Evolutionary conservation across 2,113 vertebrate species (phyloP).

Genomic region (Oreochromis niloticus): DNA sequence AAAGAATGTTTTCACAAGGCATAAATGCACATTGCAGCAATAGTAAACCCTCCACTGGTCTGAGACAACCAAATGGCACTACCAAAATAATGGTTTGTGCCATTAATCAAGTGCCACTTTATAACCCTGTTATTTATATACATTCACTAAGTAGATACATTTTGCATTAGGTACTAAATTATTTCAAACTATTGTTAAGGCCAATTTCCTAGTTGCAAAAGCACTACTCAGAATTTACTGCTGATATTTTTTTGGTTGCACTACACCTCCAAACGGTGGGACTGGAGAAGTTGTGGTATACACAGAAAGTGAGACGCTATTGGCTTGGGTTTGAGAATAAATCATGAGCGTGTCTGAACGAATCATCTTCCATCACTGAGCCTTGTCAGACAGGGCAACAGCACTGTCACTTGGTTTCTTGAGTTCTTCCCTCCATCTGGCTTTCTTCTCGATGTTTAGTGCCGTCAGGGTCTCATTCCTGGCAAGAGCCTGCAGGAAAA

Average conservation of each 20-base stretch:
- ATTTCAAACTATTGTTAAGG: background rate
- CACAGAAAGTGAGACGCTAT: background rate
- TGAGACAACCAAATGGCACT: background rate
- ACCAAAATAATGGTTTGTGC: background rate
- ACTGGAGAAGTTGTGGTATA: background rate
- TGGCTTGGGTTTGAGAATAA: background rate
- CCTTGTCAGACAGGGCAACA: slow-evolving; percentile 16
- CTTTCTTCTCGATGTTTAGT: slow-evolving; percentile 83
- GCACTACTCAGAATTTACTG: background rate
- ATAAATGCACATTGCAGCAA: background rate
- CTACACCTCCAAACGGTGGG: background rate
- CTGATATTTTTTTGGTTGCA: background rate
- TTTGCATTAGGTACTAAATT: background rate
- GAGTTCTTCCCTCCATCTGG: slow-evolving; percentile 69
- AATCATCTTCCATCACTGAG: slow-evolving; percentile 36
- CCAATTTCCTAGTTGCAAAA: background rate
- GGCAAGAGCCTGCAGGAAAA: slow-evolving; percentile 66
- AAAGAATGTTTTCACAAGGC: background rate
- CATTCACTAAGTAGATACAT: background rate
- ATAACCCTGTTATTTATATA: background rate
- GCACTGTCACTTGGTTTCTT: background rate
- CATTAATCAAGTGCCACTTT: background rate
- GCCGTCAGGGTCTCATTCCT: slow-evolving; percentile 75
- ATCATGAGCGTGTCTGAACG: too few species aligned
- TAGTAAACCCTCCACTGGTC: background rate